phyloP scores from a whole-genome alignment of 2,113 vertebrate species.

The Erythrocebus patas region DNA sequence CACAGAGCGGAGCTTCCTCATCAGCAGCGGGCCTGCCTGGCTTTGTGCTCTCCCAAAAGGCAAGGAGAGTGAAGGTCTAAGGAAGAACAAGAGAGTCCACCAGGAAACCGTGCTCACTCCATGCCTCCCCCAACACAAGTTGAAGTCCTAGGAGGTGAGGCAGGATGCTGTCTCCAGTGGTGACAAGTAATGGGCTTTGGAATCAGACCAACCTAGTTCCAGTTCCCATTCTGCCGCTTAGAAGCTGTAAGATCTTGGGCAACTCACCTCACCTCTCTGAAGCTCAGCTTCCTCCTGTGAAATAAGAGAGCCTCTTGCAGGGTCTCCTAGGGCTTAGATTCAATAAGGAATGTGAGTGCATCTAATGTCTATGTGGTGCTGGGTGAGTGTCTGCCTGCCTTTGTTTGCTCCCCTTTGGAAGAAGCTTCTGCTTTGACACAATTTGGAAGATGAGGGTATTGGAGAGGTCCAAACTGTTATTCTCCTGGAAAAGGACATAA shows the following conservation, averaged over 20 bases:
- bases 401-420: neutral
- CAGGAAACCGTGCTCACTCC: too few relatives aligned
- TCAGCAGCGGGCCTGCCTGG: too few relatives aligned
- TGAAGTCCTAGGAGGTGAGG: too few relatives aligned
- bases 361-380: neutral
- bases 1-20: too few relatives aligned
- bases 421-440: neutral
- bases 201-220: neutral
- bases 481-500: accelerated
- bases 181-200: too few relatives aligned
- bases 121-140: too few relatives aligned
- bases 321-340: neutral
- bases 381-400: accelerated
- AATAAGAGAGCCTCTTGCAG: neutral
- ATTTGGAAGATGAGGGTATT: neutral
- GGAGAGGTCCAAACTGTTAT: neutral
- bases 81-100: too few relatives aligned
- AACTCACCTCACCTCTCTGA: neutral
- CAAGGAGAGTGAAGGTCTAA: too few relatives aligned
- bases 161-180: too few relatives aligned
- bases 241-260: neutral
- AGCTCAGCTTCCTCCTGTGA: neutral
- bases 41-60: too few relatives aligned
- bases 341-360: neutral
- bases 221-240: neutral